These are phyloP conservation scores for Nautilus pompilius DNA, from an alignment of 1,140 invertebrate species.

Conservation along the genomic window DNA sequence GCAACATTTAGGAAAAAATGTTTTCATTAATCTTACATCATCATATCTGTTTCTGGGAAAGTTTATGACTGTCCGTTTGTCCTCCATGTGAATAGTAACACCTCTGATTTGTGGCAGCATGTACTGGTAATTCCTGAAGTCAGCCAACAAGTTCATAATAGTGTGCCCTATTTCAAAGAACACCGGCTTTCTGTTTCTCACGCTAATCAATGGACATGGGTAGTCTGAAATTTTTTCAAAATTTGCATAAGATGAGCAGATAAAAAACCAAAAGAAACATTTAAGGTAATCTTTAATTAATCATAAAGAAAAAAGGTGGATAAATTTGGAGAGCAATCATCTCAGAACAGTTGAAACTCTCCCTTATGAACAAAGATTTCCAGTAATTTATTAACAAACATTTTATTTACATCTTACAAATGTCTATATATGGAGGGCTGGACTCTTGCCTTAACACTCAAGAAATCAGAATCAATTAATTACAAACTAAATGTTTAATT, in stretches of 20 bases:
- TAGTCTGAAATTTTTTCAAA: too few relatives aligned
- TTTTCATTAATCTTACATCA: conserved; percentile 59
- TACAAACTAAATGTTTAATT: too few relatives aligned
- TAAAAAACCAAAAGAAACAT: not conserved
- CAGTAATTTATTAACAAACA: too few relatives aligned
- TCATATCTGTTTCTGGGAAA: conserved; percentile 80
- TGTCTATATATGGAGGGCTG: too few relatives aligned
- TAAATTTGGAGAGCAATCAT: too few relatives aligned
- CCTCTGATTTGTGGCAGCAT: conserved; percentile 75
- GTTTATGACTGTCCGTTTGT: conserved; percentile 74
- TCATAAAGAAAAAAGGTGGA: too few relatives aligned
- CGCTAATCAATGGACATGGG: conserved; percentile 81
- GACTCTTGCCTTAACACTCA: too few relatives aligned
- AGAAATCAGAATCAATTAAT: too few relatives aligned
- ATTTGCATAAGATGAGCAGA: not conserved
- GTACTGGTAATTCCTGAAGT: conserved; percentile 84
- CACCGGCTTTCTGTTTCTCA: conserved; percentile 73
- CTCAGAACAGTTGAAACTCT: too few relatives aligned
- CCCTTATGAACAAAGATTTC: too few relatives aligned
- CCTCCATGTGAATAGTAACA: conserved; percentile 80
- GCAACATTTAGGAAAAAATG: not conserved
- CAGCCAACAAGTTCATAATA: conserved; percentile 83
- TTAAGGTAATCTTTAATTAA: too few relatives aligned
- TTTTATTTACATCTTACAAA: too few relatives aligned
- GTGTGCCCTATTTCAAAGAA: conserved; percentile 88